These are phyloP conservation scores for Sebastes paucispinis DNA, from an alignment of 2,797 vertebrate genomes.

Conservation along the genomic window DNA sequence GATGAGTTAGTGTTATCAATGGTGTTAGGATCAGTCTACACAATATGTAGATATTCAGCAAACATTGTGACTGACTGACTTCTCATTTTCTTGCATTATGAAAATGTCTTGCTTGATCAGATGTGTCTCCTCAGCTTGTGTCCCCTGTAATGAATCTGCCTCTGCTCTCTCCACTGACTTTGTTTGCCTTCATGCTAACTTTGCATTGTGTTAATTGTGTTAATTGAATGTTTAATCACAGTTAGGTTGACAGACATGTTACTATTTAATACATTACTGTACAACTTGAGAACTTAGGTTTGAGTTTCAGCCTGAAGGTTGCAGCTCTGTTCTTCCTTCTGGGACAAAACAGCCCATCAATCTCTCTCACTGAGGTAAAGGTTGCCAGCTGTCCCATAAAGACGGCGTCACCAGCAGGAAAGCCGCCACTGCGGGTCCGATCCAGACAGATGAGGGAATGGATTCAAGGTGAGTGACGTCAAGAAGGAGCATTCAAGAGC, in stretches of 20 bases:
- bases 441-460: conserved; percentile 54
- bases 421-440: conserved; percentile 10
- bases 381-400: conserved; percentile 64
- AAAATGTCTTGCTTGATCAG: neutral
- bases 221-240: neutral
- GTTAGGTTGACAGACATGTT: neutral
- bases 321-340: neutral
- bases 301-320: neutral
- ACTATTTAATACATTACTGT: neutral
- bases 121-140: neutral
- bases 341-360: neutral
- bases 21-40: neutral
- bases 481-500: conserved; percentile 11
- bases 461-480: conserved; percentile 59
- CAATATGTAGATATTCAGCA: neutral
- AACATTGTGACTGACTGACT: neutral
- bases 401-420: conserved; percentile 25
- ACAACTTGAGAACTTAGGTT: neutral
- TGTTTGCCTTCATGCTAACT: neutral
- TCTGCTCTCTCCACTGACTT: neutral
- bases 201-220: neutral
- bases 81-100: neutral
- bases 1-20: neutral
- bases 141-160: neutral
- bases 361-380: conserved; percentile 35